These are phyloP conservation scores for Proteles cristata DNA, from an alignment of 2,113 vertebrate species.

Conservation along the genomic window DNA sequence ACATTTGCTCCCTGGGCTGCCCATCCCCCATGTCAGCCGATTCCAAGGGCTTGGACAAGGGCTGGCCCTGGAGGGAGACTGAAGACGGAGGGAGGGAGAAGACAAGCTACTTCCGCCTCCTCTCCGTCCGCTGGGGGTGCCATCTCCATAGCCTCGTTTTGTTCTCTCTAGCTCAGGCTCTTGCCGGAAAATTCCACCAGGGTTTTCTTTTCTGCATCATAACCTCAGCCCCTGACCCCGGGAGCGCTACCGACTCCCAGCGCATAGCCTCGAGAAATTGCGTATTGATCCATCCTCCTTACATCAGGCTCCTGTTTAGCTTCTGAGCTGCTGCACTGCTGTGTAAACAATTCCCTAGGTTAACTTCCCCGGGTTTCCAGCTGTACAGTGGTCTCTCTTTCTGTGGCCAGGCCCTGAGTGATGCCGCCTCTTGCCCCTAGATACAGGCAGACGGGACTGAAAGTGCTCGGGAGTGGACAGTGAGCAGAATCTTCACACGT, in stretches of 20 bases:
- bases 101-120: too few relatives aligned
- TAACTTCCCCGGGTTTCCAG: not conserved
- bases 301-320: fast-evolving
- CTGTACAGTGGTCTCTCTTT: not conserved
- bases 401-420: not conserved
- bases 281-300: fast-evolving
- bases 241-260: fast-evolving
- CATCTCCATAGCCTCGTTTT: not conserved
- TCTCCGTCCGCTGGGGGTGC: fast-evolving
- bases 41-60: too few relatives aligned
- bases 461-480: not conserved
- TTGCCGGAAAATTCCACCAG: not conserved
- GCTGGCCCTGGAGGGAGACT: fast-evolving
- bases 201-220: not conserved
- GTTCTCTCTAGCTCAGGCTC: not conserved
- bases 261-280: not conserved
- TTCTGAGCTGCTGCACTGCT: too few relatives aligned
- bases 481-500: too few relatives aligned
- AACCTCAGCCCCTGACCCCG: not conserved
- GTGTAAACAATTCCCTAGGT: not conserved
- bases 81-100: not conserved
- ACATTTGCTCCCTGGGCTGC: fast-evolving
- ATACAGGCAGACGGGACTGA: not conserved
- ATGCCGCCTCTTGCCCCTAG: not conserved
- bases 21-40: fast-evolving